Evolutionary conservation across 2,888 invertebrate genomes (phyloP).

Genomic region (Emmelina monodactyla): DNA sequence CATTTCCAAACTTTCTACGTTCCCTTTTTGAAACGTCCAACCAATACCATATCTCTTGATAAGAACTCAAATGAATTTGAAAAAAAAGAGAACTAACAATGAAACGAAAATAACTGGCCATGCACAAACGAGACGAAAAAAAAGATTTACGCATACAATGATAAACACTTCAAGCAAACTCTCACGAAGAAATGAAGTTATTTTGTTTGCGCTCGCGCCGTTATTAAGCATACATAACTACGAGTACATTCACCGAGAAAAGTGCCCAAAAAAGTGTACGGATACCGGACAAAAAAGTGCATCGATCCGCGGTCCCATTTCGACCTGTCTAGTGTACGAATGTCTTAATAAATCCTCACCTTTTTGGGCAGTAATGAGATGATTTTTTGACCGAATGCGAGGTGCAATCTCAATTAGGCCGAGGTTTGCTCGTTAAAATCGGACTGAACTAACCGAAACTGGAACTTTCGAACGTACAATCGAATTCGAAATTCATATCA

Average conservation of each 20-base stretch:
- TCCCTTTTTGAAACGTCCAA: no score
- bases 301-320: conserved; percentile 34
- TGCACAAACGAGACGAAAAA: background rate
- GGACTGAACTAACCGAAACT: conserved; percentile 24
- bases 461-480: conserved; percentile 35
- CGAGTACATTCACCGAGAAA: conserved; percentile 25
- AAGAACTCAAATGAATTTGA: no score
- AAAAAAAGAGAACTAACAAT: no score
- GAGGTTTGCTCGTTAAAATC: conserved; percentile 61
- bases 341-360: conserved; percentile 57
- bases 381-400: conserved; percentile 45
- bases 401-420: conserved; percentile 63
- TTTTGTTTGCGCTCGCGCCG: background rate
- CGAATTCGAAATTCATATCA: no score
- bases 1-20: no score
- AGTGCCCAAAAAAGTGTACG: conserved; percentile 23
- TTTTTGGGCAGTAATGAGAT: conserved; percentile 52
- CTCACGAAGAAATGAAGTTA: background rate
- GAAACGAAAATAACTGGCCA: background rate
- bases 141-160: conserved; percentile 1
- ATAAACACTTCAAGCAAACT: conserved; percentile 1
- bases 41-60: no score
- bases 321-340: conserved; percentile 44
- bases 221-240: conserved; percentile 4
- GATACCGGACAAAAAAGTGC: no score